Conservation (phyloP, 2,888 invertebrate genomes). For the Sesia apiformis region DNA sequence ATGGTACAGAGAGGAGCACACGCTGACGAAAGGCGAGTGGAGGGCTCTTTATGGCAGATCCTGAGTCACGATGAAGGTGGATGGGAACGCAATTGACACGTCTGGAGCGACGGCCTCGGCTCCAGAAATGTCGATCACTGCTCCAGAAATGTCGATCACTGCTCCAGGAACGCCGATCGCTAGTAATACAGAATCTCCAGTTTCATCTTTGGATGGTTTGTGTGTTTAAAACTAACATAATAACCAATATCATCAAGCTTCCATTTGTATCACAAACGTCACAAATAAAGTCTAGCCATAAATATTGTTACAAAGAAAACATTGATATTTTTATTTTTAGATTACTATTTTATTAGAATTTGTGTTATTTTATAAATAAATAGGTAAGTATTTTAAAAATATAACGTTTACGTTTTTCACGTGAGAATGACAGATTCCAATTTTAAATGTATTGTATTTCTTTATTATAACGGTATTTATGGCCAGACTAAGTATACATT, state of each 20-base stretch:
- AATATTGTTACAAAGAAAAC: too few relatives aligned
- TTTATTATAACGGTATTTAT: too few relatives aligned
- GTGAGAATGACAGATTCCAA: too few relatives aligned
- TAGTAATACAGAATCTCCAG: conserved; percentile 65
- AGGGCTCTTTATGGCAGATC: conserved; percentile 31
- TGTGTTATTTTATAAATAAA: too few relatives aligned
- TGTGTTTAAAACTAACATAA: conserved; percentile 37
- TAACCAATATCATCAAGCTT: background rate
- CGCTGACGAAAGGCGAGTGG: conserved; percentile 28
- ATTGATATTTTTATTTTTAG: too few relatives aligned
- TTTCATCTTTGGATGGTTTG: conserved; percentile 66
- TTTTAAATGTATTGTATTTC: too few relatives aligned
- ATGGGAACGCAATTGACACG: background rate
- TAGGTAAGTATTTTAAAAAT: too few relatives aligned
- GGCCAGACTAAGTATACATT: too few relatives aligned
- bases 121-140: conserved; percentile 30
- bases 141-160: conserved; percentile 29
- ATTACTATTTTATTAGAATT: too few relatives aligned
- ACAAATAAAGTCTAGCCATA: too few relatives aligned
- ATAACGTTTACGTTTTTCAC: too few relatives aligned
- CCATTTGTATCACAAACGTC: too few relatives aligned
- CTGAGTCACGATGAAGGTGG: conserved; percentile 24
- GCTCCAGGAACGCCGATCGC: conserved; percentile 37
- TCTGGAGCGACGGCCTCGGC: conserved; percentile 23
- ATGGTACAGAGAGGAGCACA: conserved; percentile 51